Percentiles rank a stretch among this genome's conserved stretches.
Evolutionary conservation across 2,113 vertebrate species (phyloP).

Genomic region (Dermatemys mawii): DNA sequence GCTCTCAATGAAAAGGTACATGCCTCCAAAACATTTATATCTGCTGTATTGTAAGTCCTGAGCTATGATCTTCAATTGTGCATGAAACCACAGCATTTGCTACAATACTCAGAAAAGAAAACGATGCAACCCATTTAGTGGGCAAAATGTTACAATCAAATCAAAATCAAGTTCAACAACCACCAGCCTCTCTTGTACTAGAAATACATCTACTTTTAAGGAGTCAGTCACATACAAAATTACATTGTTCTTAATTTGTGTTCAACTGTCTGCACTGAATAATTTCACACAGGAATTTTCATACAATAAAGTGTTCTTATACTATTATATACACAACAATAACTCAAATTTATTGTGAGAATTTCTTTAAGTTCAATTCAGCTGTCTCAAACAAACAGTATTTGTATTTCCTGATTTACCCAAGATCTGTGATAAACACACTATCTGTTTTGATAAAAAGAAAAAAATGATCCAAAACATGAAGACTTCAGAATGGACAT

Average conservation of each 20-base stretch:
- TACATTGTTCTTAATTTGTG: slow-evolving; percentile 51
- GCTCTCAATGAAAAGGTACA: neutral
- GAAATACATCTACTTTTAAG: slow-evolving; percentile 60
- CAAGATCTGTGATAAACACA: neutral
- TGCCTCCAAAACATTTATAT: slow-evolving; percentile 21
- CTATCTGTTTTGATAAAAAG: neutral
- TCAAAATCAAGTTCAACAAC: slow-evolving; percentile 65
- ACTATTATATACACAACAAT: neutral
- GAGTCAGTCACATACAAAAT: slow-evolving; percentile 47
- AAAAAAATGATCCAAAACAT: neutral
- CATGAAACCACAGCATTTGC: slow-evolving; percentile 61
- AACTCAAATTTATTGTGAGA: too few species aligned
- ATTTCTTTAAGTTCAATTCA: slow-evolving; percentile 21
- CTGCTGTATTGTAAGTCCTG: slow-evolving; percentile 24
- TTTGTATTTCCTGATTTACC: neutral
- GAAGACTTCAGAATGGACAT: neutral
- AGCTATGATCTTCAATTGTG: slow-evolving; percentile 68
- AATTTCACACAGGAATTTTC: slow-evolving; percentile 36
- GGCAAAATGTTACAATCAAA: slow-evolving; percentile 39
- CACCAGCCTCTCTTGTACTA: slow-evolving; percentile 51
- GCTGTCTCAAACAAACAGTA: neutral
- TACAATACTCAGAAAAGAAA: slow-evolving; percentile 66
- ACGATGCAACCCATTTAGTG: slow-evolving; percentile 40
- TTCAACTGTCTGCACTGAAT: slow-evolving; percentile 31
- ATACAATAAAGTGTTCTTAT: neutral